Conservation (phyloP, 2,888 invertebrate species). For the Scaptomyza reducta region DNA sequence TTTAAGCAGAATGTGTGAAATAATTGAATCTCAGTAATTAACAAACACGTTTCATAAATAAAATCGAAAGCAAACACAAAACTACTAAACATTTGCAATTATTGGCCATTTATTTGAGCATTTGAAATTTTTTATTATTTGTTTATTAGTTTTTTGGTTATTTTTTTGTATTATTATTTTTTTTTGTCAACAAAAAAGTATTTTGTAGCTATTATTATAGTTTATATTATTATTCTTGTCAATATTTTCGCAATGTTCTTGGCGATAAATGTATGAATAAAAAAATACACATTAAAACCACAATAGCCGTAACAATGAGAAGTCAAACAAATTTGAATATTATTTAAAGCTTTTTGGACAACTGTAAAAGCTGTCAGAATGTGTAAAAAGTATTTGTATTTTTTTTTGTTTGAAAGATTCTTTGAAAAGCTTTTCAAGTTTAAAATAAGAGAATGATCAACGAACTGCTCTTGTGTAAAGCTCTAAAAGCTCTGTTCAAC, state of each 20-base stretch:
- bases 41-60: conserved; percentile 38
- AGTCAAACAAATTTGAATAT: conserved; percentile 50
- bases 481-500: not conserved
- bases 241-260: conserved; percentile 58
- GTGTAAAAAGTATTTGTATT: not conserved
- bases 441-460: not conserved
- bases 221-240: conserved; percentile 43
- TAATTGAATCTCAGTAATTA: conserved; percentile 3
- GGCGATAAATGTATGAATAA: conserved; percentile 29
- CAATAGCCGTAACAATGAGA: conserved; percentile 29
- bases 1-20: not conserved
- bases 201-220: conserved; percentile 30
- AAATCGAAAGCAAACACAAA: conserved; percentile 13
- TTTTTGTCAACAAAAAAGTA: not conserved
- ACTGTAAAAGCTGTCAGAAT: conserved; percentile 26
- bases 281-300: conserved; percentile 23
- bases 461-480: not conserved
- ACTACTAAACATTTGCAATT: conserved; percentile 13
- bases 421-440: not conserved
- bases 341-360: conserved; percentile 59
- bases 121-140: conserved; percentile 19
- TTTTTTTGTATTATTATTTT: conserved; percentile 4
- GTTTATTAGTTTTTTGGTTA: conserved; percentile 5
- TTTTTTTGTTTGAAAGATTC: no score
- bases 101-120: conserved; percentile 41